These are phyloP conservation scores for Ascidia mentula DNA, from an alignment of 23 tunicate species.

Conservation along the genomic window DNA sequence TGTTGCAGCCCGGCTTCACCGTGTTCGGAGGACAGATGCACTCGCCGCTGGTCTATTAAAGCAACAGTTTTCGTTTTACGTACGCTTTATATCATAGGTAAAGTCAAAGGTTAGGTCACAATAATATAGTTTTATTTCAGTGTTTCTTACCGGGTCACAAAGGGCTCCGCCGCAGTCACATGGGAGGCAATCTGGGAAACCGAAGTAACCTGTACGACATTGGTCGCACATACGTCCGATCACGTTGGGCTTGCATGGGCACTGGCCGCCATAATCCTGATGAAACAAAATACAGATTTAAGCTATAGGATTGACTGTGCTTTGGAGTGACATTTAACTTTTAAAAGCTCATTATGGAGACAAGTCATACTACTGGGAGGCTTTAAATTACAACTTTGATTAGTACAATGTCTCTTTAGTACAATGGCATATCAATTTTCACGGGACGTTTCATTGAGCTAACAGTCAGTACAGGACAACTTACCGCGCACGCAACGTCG, in stretches of 20 bases:
- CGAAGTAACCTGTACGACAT: slow-evolving; percentile 73
- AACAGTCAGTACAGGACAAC: background rate
- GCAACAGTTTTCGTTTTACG: background rate
- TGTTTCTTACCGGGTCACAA: slow-evolving; percentile 53
- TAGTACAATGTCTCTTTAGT: too few species aligned
- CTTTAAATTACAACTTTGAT: too few species aligned
- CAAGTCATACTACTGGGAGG: too few species aligned
- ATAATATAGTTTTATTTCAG: background rate
- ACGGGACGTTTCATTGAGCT: too few species aligned
- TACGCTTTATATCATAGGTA: background rate
- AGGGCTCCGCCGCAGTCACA: slow-evolving; percentile 87
- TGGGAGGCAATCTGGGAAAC: slow-evolving; percentile 77
- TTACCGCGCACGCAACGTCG: slow-evolving; percentile 73
- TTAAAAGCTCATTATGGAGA: too few species aligned
- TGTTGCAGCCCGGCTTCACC: slow-evolving; percentile 51
- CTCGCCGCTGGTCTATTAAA: slow-evolving; percentile 59
- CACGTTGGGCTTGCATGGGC: slow-evolving; percentile 83
- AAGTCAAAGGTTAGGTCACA: too few species aligned
- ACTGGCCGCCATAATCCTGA: slow-evolving; percentile 94
- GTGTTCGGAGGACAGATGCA: slow-evolving; percentile 99
- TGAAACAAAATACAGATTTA: background rate
- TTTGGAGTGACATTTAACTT: too few species aligned
- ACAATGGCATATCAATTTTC: too few species aligned
- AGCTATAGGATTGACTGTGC: too few species aligned
- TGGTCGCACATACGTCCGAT: slow-evolving; percentile 87